These are phyloP conservation scores for Habroteleia sp. DNA, from an alignment of 2,888 invertebrate species.

Conservation along the genomic window DNA sequence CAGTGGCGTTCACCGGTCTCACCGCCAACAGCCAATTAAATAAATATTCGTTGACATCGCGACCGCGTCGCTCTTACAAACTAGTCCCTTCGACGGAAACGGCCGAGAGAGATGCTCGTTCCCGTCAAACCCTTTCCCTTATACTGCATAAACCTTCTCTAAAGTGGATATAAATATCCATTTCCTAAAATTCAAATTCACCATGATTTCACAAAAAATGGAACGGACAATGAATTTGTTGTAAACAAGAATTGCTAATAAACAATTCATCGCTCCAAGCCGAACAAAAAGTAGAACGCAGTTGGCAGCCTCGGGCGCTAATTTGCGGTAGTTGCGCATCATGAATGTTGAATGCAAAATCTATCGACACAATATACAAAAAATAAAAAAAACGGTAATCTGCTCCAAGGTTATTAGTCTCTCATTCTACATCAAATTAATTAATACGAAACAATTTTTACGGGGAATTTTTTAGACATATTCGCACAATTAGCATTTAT, in stretches of 20 bases:
- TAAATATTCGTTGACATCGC: constrained; percentile 80
- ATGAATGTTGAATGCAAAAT: constrained; percentile 25
- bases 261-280: not conserved
- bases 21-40: constrained; percentile 79
- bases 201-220: no score
- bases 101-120: constrained; percentile 70
- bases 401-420: constrained; percentile 7
- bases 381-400: constrained; percentile 1
- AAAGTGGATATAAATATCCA: constrained; percentile 26
- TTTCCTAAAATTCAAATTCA: no score
- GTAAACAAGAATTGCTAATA: no score
- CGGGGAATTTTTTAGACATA: not conserved
- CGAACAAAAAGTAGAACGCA: constrained; percentile 3
- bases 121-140: constrained; percentile 67
- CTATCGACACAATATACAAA: no score
- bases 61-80: constrained; percentile 78
- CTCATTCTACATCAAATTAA: constrained; percentile 36
- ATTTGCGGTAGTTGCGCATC: constrained; percentile 17
- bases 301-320: constrained; percentile 24
- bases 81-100: constrained; percentile 73
- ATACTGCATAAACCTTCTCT: constrained; percentile 38
- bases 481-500: constrained; percentile 58
- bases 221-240: no score
- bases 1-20: constrained; percentile 74
- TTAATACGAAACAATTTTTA: constrained; percentile 21